Evolutionary conservation across 2,888 invertebrate genomes (phyloP), one percentile per base, ranked within the genome.

Genomic region (Drosophila robusta): DNA sequence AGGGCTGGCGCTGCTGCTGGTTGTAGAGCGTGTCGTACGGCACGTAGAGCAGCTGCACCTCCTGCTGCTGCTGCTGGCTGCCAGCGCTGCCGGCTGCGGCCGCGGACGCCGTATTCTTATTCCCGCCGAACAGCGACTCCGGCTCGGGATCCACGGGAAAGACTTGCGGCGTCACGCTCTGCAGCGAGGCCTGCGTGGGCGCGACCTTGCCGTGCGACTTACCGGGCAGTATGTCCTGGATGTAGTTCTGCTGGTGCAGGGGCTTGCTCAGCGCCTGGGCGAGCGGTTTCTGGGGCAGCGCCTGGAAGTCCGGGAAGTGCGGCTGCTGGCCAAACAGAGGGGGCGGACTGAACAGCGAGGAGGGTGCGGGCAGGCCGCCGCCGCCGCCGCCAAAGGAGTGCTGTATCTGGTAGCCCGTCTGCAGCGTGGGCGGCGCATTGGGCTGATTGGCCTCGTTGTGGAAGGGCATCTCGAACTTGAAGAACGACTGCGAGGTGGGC

Each of bases 11-110:
- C 24, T 69, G 26, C 29, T 29, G 93, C 52, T 90, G 89, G 87
- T 94, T 93, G 76, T 94, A 94, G 22, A 96, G 91, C 0, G 96
- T 95, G 86, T 97, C 96, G 24, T 96, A 93, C 5, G 97, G 97
- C 0, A 97, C 96, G 87, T 97, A 97, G 0, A 97, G 93, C 38
- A 97, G 91, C 88, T 97, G 97, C 0, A 97, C 95, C 91, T 95
- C 95, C 91, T 95, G 95, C 90, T 94, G 82, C 60, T 94, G 32
- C 67, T 66, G 16, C 18, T 18, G 18, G 18, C 2, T 18, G 18
- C 18, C 18, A 18, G 50, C 65, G 12, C 55, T 57, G 1, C 80
- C 42, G 0, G 83, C 52, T 7, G 88, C 75, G 0, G 81, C 66
- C 0, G 85, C 64, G 0, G 80, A 51, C 0, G 72, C 44, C 4